These are phyloP conservation scores for Pipistrellus pipistrellus DNA, from an alignment of 2,797 vertebrate species.

Conservation along the genomic window DNA sequence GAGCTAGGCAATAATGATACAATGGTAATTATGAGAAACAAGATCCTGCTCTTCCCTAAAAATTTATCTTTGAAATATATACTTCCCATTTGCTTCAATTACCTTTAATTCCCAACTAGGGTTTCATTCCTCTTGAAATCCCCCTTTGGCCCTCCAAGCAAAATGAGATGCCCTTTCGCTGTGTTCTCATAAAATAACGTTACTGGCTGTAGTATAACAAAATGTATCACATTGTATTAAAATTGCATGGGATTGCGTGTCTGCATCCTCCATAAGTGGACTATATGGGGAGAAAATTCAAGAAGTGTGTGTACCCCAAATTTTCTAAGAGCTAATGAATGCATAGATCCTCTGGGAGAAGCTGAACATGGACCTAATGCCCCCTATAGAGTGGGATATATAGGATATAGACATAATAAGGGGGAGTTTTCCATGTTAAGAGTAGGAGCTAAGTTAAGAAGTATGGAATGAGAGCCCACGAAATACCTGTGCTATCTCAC, in stretches of 20 bases:
- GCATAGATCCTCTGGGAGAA: neutral
- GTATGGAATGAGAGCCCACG: neutral
- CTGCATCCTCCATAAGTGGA: neutral
- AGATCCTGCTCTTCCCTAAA: neutral
- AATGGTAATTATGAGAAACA: neutral
- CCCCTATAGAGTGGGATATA: neutral
- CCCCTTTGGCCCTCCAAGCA: neutral
- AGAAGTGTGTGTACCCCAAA: neutral
- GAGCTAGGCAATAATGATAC: neutral
- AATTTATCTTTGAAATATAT: neutral
- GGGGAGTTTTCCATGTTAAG: neutral
- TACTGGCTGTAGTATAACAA: neutral
- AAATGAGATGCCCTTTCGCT: neutral
- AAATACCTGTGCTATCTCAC: neutral
- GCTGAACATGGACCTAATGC: neutral
- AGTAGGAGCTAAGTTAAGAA: neutral
- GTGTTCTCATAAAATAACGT: neutral
- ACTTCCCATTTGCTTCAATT: neutral
- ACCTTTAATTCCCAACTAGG: neutral
- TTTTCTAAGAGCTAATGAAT: neutral
- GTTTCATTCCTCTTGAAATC: neutral
- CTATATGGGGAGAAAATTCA: neutral
- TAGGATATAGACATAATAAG: neutral
- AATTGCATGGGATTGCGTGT: neutral
- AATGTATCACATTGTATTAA: neutral